Evolutionary conservation across 1,140 invertebrate genomes (phyloP).

Genomic region (Coptotermes formosanus): DNA sequence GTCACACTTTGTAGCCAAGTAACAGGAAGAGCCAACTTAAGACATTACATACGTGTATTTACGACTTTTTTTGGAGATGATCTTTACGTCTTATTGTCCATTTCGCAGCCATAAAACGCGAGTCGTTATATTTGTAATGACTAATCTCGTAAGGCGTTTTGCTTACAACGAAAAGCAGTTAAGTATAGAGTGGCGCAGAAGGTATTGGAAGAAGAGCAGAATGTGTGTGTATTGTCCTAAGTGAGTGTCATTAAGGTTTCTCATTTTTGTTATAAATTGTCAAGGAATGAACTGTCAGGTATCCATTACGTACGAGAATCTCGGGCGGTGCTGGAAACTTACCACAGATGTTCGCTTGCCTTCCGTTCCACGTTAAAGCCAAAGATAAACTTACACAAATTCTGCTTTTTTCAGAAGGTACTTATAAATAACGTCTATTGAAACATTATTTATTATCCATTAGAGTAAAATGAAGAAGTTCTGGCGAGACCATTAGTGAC

Average conservation of each 20-base stretch:
- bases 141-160: background rate
- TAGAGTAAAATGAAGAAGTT: background rate
- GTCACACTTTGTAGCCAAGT: too few species aligned
- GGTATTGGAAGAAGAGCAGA: background rate
- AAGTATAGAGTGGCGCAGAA: background rate
- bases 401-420: background rate
- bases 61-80: background rate
- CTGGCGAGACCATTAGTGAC: background rate
- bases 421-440: background rate
- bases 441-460: background rate
- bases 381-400: background rate
- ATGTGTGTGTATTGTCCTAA: too few species aligned
- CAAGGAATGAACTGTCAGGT: background rate
- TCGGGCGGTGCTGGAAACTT: background rate
- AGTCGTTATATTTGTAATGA: background rate
- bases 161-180: background rate
- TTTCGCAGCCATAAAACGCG: background rate
- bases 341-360: background rate
- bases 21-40: too few species aligned
- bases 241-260: background rate
- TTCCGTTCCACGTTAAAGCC: background rate
- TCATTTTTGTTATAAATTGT: background rate
- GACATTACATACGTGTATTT: too few species aligned
- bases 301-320: background rate
- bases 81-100: background rate